Base-by-base conservation (phyloP, 2,113 vertebrate genomes). In the Brachyhypopomus gauderio region DNA sequence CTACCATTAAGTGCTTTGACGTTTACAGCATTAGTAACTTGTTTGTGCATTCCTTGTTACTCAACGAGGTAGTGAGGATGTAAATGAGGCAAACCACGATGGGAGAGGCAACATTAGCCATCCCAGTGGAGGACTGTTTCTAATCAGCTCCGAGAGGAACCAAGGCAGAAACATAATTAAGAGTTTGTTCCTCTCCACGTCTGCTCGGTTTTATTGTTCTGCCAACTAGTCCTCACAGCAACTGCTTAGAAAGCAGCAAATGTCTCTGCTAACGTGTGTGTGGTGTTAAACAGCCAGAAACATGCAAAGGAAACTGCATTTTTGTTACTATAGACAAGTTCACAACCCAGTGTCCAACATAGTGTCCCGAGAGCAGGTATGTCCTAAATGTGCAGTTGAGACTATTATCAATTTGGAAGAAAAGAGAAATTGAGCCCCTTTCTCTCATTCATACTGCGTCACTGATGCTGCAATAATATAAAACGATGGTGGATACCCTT, bases 361-460 rank as follows among this genome's bases (percentile, higher is more conserved):
- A 81, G 80, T 72, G 71, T 67, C 72, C 77, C 48, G 55, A n/a
- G 84, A 60, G 77, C 48, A 48, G 36, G 52, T 67, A 80, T 56
- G 75, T 79, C 78, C 59, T 52, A 72, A 69, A 67, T 78, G 72
- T 66, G 48, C 76, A 76, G 80, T 55, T 77, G 76, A 79, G 56
- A 79, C 70, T 76, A 85, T 85, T 85, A 85, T 64, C 77, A 79
- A 85, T 64, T 25, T 72, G 59, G 77, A 79, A 77, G 72, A 85
- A 80, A 83, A 71, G 34, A 72, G 67, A n/a, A 82, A 52, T 38
- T 71, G 59, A 70, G 27, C 25, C 62, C 52, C 38, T 16, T 27
- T 78, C 69, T 79, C 58, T 25, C 52, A 27, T 67, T 56, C 76
- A 78, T 73, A 45, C 60, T 63, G 79, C 80, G 55, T 70, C 64